These are phyloP conservation scores for Plectropomus leopardus DNA, from an alignment of 2,113 vertebrate genomes.

Conservation along the genomic window DNA sequence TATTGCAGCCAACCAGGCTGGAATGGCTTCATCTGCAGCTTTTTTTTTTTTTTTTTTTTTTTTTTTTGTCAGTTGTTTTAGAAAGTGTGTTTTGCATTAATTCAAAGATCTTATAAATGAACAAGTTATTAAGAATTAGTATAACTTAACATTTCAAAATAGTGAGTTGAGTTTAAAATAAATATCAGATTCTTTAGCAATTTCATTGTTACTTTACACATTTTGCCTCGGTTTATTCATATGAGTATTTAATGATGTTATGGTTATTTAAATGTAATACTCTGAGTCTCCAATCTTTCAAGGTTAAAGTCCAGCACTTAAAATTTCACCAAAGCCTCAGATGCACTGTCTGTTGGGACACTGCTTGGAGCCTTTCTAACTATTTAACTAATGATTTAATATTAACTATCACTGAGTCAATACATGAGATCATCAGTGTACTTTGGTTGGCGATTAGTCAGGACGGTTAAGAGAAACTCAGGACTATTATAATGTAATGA, in stretches of 20 bases:
- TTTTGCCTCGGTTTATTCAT: no score
- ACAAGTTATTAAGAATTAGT: no score
- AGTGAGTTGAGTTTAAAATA: no score
- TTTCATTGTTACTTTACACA: no score
- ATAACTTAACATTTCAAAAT: no score
- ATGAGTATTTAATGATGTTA: no score
- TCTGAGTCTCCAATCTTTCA: no score
- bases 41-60: no score
- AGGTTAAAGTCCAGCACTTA: no score
- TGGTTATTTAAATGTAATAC: no score
- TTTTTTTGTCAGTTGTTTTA: no score
- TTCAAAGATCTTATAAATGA: background rate
- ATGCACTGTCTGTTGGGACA: background rate
- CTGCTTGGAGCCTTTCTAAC: background rate
- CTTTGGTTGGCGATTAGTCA: constrained; percentile 19
- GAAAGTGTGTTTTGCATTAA: background rate
- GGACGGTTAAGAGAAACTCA: background rate
- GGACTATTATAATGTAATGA: background rate
- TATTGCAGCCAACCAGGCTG: background rate
- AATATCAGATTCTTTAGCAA: no score
- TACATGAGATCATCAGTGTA: background rate
- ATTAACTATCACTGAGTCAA: background rate
- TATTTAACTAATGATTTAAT: constrained; percentile 5
- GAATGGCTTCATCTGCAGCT: background rate
- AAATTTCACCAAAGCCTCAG: background rate